Percentiles rank a stretch among this genome's conserved stretches.
Evolutionary conservation across 1,140 invertebrate genomes (phyloP).

Genomic region (Reticulitermes speratus): DNA sequence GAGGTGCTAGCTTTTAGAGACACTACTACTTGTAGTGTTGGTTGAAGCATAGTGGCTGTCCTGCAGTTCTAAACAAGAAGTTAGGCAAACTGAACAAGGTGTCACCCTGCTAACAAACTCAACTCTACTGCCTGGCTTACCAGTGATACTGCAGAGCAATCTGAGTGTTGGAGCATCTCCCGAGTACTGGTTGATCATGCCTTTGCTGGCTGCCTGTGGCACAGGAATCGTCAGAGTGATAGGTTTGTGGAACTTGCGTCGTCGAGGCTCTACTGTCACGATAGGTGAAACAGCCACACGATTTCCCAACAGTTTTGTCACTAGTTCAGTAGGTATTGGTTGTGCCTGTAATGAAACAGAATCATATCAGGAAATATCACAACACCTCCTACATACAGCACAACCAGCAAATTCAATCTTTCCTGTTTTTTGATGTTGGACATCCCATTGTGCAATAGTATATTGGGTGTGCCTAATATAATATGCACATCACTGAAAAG

Average conservation of each 20-base stretch:
- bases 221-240: constrained; percentile 95
- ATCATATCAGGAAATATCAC: constrained; percentile 19
- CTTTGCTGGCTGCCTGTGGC: constrained; percentile 80
- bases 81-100: too few species aligned
- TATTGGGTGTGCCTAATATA: too few species aligned
- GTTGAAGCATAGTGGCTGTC: too few species aligned
- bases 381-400: too few species aligned
- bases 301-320: constrained; percentile 84
- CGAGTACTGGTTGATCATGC: constrained; percentile 87
- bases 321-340: constrained; percentile 79
- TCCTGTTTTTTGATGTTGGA: too few species aligned
- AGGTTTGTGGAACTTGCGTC: constrained; percentile 94
- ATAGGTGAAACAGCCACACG: constrained; percentile 91
- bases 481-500: too few species aligned
- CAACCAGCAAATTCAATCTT: too few species aligned
- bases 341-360: constrained; percentile 68
- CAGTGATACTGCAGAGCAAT: constrained; percentile 91
- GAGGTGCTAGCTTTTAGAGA: too few species aligned
- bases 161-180: constrained; percentile 79
- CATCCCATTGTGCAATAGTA: too few species aligned
- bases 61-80: too few species aligned
- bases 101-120: too few species aligned
- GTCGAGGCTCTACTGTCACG: constrained; percentile 92
- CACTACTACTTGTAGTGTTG: too few species aligned
- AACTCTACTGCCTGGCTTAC: constrained; percentile 47